Evolutionary conservation across 2,797 vertebrate genomes (phyloP).

Genomic region (Trachurus trachurus): DNA sequence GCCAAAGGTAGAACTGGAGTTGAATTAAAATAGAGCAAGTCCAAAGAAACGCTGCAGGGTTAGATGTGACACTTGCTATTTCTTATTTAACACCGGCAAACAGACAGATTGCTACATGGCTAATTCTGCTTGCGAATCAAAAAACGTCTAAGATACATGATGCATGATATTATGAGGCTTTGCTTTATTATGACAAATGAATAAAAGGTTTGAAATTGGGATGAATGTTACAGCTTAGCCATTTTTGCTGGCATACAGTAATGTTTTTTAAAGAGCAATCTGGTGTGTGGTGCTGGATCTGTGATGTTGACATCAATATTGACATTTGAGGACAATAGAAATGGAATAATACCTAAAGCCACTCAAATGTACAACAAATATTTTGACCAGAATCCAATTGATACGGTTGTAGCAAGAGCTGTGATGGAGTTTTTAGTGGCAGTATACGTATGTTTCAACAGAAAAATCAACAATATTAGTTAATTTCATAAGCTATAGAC

Average conservation of each 20-base stretch:
- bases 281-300: not conserved
- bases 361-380: not conserved
- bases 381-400: not conserved
- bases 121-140: not conserved
- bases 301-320: not conserved
- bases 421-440: not conserved
- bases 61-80: slow-evolving; percentile 29
- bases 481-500: not conserved
- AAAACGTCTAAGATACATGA: not conserved
- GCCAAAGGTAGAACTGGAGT: slow-evolving; percentile 20
- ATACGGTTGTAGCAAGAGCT: not conserved
- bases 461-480: not conserved
- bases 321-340: not conserved
- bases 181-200: not conserved
- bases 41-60: slow-evolving; percentile 27
- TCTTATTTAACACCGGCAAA: slow-evolving; percentile 19
- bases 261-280: not conserved
- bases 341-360: not conserved
- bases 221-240: not conserved
- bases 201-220: not conserved
- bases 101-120: slow-evolving; percentile 1
- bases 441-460: not conserved
- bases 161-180: not conserved
- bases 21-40: slow-evolving; percentile 34
- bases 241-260: not conserved